These are phyloP conservation scores for Leucosticte australis DNA, from an alignment of 2,113 vertebrate genomes.

Conservation along the genomic window DNA sequence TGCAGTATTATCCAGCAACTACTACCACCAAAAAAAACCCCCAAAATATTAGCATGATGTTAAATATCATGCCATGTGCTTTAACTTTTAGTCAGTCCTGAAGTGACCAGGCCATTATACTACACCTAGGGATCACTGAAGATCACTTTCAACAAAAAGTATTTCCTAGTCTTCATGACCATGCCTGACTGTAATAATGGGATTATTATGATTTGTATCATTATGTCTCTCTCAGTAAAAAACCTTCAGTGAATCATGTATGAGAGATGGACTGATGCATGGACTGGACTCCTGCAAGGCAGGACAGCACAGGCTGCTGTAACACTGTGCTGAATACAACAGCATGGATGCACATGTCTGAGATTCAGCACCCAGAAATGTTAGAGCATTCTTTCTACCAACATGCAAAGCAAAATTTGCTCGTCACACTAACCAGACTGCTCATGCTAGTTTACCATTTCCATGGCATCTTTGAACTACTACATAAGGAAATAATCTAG, in stretches of 20 bases:
- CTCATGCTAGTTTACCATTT: background rate
- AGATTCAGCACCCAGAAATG: background rate
- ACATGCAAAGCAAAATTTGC: background rate
- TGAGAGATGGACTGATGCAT: background rate
- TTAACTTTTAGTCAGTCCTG: background rate
- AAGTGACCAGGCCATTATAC: background rate
- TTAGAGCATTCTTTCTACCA: background rate
- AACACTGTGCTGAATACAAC: background rate
- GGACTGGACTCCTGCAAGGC: background rate
- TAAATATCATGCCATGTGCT: background rate
- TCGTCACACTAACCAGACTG: background rate
- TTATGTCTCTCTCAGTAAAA: background rate
- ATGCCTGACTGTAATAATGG: background rate
- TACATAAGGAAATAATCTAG: background rate
- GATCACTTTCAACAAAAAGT: background rate
- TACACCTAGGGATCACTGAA: background rate
- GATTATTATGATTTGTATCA: background rate
- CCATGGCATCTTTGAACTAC: background rate
- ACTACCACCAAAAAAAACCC: background rate
- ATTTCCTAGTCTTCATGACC: background rate
- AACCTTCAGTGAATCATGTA: background rate
- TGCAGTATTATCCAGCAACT: background rate
- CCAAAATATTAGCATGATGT: background rate
- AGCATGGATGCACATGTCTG: rapidly evolving
- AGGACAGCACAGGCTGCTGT: background rate